phyloP scores from a whole-genome alignment of 1,140 invertebrate species.

The Cyrtorhinus lividipennis region DNA sequence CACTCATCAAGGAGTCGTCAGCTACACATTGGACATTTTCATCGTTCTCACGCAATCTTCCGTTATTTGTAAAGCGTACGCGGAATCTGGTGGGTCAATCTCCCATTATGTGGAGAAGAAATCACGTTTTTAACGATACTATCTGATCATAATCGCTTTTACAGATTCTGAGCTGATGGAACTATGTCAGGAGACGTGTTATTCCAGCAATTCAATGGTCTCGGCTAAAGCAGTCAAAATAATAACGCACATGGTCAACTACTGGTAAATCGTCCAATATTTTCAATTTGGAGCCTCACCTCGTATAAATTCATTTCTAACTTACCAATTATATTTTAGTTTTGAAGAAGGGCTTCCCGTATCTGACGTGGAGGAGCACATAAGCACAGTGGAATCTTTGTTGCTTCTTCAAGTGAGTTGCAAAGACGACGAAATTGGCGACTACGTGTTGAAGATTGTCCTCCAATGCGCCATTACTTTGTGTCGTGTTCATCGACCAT shows the following conservation, averaged over 20 bases:
- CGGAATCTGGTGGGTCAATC: constrained; percentile 31
- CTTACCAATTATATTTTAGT: constrained; percentile 34
- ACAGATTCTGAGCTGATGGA: constrained; percentile 35
- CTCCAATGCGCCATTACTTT: constrained; percentile 54
- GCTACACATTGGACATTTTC: constrained; percentile 34
- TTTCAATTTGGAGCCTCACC: constrained; percentile 4
- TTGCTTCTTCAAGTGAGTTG: constrained; percentile 42
- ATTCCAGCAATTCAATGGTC: constrained; percentile 43
- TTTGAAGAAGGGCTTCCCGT: constrained; percentile 48
- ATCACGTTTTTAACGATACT: not conserved
- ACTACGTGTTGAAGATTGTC: constrained; percentile 37
- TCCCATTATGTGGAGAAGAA: not conserved
- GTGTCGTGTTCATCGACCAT: constrained; percentile 41
- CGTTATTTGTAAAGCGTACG: constrained; percentile 36
- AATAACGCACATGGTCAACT: constrained; percentile 47
- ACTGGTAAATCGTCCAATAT: constrained; percentile 35
- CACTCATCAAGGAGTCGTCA: constrained; percentile 28
- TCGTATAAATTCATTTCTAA: not conserved
- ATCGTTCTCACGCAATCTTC: constrained; percentile 39
- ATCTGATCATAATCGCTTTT: constrained; percentile 7
- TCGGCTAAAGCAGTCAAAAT: constrained; percentile 53
- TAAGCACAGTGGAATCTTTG: constrained; percentile 48
- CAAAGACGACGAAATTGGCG: constrained; percentile 14
- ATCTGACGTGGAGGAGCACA: constrained; percentile 35
- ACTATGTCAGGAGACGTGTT: constrained; percentile 39